Conservation (phyloP, 2,888 invertebrate genomes). For the Fissipunctia ypsillon region DNA sequence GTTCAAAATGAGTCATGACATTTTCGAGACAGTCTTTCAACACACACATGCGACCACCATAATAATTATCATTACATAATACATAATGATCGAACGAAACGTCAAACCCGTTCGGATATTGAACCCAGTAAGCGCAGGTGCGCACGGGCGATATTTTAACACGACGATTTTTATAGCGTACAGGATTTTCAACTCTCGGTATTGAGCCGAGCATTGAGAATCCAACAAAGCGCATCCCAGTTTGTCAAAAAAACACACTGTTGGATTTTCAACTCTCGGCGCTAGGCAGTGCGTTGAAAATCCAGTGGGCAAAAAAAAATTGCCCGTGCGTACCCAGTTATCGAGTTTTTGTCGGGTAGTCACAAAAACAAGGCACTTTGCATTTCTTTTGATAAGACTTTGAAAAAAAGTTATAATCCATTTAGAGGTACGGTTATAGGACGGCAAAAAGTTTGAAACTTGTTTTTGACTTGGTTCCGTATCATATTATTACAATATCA, state of each 20-base stretch:
- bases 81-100: conserved; percentile 33
- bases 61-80: conserved; percentile 47
- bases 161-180: background rate
- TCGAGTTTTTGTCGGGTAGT: conserved; percentile 49
- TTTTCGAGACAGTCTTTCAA: conserved; percentile 30
- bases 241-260: background rate
- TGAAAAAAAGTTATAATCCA: conserved; percentile 38
- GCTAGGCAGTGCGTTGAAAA: background rate
- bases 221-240: background rate
- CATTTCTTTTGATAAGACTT: conserved; percentile 24
- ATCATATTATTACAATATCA: background rate
- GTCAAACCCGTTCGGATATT: conserved; percentile 41
- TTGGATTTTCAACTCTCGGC: background rate
- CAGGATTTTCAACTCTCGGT: background rate
- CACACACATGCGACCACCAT: conserved; percentile 23
- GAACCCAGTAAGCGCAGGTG: conserved; percentile 30
- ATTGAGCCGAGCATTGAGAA: background rate
- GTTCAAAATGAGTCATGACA: conserved; percentile 26
- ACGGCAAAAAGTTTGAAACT: conserved; percentile 32
- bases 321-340: background rate
- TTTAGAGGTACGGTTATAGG: conserved; percentile 43
- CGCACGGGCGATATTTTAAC: background rate
- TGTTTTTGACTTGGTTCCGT: conserved; percentile 17
- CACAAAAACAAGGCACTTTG: conserved; percentile 26
- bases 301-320: background rate